Percentiles rank a stretch among this genome's conserved stretches.
phyloP scores from a whole-genome alignment of 2,113 vertebrate genomes.

The Elephantulus edwardii region DNA sequence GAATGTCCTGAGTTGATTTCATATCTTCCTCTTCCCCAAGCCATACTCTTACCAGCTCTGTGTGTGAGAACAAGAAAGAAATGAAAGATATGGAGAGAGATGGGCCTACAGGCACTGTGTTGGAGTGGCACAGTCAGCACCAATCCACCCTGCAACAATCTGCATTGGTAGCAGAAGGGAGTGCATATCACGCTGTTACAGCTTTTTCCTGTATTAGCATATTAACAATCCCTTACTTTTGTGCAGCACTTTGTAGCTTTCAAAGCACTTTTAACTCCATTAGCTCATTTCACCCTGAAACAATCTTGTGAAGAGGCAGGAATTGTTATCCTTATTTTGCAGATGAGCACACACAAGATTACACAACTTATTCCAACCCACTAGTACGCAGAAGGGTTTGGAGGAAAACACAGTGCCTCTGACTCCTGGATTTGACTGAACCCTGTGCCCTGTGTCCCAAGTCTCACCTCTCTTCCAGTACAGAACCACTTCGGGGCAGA shows the following conservation, averaged over 20 bases:
- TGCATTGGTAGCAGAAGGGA: constrained; percentile 1
- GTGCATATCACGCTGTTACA: neutral
- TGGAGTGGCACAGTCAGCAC: neutral
- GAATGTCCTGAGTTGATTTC: neutral
- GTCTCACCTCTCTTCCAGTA: neutral
- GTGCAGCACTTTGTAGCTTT: constrained; percentile 62
- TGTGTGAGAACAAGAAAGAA: neutral
- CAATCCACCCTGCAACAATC: neutral
- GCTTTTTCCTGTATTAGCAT: constrained; percentile 32
- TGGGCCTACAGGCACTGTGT: neutral
- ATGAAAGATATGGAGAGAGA: neutral
- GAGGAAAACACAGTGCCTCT: neutral
- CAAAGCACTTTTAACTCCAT: constrained; percentile 73
- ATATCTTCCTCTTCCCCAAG: neutral
- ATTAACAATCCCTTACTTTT: constrained; percentile 49
- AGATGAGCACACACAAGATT: constrained; percentile 17
- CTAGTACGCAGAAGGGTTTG: neutral
- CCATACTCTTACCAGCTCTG: neutral
- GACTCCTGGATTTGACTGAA: neutral
- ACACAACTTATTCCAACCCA: neutral
- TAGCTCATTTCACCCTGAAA: constrained; percentile 56
- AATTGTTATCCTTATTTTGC: constrained; percentile 45
- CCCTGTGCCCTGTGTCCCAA: fast-evolving
- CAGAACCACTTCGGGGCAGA: neutral
- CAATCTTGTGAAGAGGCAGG: constrained; percentile 25